phyloP scores from a whole-genome alignment of 2,888 invertebrate genomes.

The Dusona sp. region DNA sequence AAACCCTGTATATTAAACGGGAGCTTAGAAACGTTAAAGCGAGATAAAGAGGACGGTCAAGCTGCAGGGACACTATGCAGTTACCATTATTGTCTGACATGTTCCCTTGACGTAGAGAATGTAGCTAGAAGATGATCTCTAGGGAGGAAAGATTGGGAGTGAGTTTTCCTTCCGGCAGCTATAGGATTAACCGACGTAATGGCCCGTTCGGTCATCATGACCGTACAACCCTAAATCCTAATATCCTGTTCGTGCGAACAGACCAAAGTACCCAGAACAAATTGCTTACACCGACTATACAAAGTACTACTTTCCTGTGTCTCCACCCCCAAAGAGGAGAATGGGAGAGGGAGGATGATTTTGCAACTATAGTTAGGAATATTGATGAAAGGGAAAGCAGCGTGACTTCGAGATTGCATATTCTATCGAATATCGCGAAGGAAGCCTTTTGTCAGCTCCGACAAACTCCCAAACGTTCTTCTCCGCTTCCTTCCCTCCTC shows the following conservation, averaged over 20 bases:
- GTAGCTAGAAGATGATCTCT: background rate
- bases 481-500: background rate
- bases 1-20: background rate
- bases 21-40: background rate
- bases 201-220: background rate
- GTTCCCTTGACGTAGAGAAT: background rate
- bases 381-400: slow-evolving; percentile 23
- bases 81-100: background rate
- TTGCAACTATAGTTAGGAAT: slow-evolving; percentile 2
- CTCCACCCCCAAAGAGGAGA: background rate
- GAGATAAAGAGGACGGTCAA: background rate
- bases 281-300: slow-evolving; percentile 19
- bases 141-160: background rate
- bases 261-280: slow-evolving; percentile 11
- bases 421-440: slow-evolving; percentile 14
- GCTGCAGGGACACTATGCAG: background rate
- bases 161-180: background rate
- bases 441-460: slow-evolving; percentile 36
- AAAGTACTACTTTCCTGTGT: slow-evolving; percentile 7
- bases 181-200: background rate
- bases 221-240: slow-evolving; percentile 32
- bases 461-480: slow-evolving; percentile 27
- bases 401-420: slow-evolving; percentile 20
- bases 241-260: slow-evolving; percentile 44
- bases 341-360: background rate